Conservation (phyloP, 2,797 vertebrate genomes). For the Pterois miles region DNA sequence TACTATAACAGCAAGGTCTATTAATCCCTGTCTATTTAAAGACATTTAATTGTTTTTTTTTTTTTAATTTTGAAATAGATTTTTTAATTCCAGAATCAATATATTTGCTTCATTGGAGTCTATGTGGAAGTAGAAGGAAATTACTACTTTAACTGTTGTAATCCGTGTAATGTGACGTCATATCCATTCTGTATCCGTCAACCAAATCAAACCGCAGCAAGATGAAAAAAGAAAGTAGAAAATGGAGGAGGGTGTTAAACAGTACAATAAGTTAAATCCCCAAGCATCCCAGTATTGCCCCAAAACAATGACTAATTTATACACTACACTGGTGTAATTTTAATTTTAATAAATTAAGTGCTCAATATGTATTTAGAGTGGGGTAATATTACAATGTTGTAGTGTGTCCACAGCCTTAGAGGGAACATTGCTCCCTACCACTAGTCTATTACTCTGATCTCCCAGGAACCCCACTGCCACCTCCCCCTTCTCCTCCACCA, state of each 20-base stretch:
- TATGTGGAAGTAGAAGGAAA: too few relatives aligned
- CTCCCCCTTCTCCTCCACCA: slow-evolving; percentile 47
- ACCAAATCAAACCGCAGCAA: too few relatives aligned
- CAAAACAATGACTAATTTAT: background rate
- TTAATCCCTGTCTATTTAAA: background rate
- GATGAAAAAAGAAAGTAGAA: too few relatives aligned
- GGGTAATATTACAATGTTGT: background rate
- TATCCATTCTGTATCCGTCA: too few relatives aligned
- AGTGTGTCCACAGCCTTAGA: slow-evolving; percentile 58
- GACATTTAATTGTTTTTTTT: too few relatives aligned
- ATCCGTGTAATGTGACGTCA: too few relatives aligned
- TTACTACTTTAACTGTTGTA: too few relatives aligned
- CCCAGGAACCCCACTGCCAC: slow-evolving; percentile 48
- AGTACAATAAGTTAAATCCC: background rate
- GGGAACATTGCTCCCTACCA: slow-evolving; percentile 56
- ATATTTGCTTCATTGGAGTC: too few relatives aligned
- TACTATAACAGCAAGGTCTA: background rate
- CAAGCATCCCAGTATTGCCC: background rate
- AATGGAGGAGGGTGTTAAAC: background rate
- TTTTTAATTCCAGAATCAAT: too few relatives aligned
- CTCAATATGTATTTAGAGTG: background rate
- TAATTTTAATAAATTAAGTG: background rate
- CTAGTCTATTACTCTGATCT: slow-evolving; percentile 53
- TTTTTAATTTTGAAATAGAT: too few relatives aligned
- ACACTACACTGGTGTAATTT: background rate